Base-by-base conservation (phyloP, 2,797 vertebrate species). In the Eulemur coronatus region DNA sequence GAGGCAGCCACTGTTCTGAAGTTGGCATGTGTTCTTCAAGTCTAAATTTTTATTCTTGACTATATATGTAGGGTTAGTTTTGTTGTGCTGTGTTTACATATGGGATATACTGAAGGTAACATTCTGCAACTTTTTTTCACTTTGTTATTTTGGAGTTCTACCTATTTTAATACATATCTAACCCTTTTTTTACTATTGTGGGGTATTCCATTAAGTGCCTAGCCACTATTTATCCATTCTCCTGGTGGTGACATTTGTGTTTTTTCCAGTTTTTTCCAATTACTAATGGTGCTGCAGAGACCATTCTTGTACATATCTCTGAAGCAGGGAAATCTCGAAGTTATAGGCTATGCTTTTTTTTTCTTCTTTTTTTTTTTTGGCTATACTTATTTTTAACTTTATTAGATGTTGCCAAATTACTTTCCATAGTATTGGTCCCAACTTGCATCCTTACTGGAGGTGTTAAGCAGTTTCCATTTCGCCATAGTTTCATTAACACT, bases 101-200 rank as follows among this genome's bases (percentile, higher is more conserved):
- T 81, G 15, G 70, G 18, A 7, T 50, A 57, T 72, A 57, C 28
- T 48, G 22, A 89, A 22, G 35, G 8, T 70, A 70, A 55, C 52
- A 70, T 91, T 95, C 15, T 41, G 17, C 43, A 76, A 4, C n/a
- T 63, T 80, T 14, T 84, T 79, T 63, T 93, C 69, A 43, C 10
- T 76, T 92, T 15, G 4, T 75, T 89, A 28, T 88, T 81, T 96
- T 92, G 43, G 30, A 78, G 22, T 86, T 96, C 67, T 90, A 17
- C 52, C 50, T 82, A 7, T 92, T 73, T 72, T 87, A 48, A 67
- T 86, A 52, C 7, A 22, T 26, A 87, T 7, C n/a, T 72, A 59
- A 43, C 63, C 50, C 43, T 89, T 92, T 72, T 81, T 75, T 89
- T 90, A 57, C 46, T 43, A 2, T 80, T 78, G 2, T 65, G 46